Base-by-base conservation (phyloP, 2,888 invertebrate genomes). In the Tanypteryx hageni region DNA sequence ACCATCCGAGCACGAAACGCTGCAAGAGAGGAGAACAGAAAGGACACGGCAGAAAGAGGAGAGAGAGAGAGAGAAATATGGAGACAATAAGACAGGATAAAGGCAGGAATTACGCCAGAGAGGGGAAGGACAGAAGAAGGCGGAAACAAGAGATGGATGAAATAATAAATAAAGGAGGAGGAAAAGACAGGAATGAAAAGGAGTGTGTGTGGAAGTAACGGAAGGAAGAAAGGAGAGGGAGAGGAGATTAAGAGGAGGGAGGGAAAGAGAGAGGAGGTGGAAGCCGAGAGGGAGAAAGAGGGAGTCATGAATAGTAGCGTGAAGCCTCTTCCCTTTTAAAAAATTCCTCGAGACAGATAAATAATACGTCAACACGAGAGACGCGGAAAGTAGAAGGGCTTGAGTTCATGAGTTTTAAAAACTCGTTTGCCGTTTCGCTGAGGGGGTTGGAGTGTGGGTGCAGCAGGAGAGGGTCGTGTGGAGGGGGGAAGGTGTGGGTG, bases 321-420 rank as follows among this genome's bases (percentile, higher is more conserved):
- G 76, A 27, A 27, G 76, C 2, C 13, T 18, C 64, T 64, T 27
- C 89, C 44, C 64, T 64, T 64, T 56, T 44, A 59, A 89, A 89
- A 89, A 89, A 89, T 18, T 89, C 64, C 64, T 58, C 18, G 16
- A 31, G 59, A 64, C 89, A 68, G 89, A 89, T 64, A 64, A 89
- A 89, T 89, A 89, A 68, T 64, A 89, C 64, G 89, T 86, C 86
- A 86, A 86, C 86, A 27, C 61, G 44, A 64, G 64, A 83, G 83
- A 83, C 83, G 83, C 57, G 56, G 83, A 83, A 57, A 56, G 83
- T 57, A 44, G 83, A 31, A 64, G 44, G 61, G 31, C 64, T 56
- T 44, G 61, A 89, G 89, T 89, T 64, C 89, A 89, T 89, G 64
- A 89, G 89, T 89, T 89, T 89, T 89, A 89, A 89, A 89, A 89